Conservation (phyloP, 1,140 invertebrate species). For the Nymphalis io region DNA sequence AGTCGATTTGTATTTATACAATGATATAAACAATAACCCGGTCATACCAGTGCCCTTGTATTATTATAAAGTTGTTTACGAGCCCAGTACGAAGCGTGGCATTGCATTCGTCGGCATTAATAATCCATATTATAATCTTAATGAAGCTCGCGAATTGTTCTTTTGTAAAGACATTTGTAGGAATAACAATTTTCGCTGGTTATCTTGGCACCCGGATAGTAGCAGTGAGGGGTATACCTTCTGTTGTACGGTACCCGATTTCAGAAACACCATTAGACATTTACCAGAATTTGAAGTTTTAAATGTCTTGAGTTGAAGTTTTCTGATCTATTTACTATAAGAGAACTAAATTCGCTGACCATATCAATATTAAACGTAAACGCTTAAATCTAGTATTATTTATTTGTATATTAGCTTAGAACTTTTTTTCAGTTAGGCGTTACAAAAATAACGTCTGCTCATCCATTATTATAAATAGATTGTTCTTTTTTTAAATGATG, state of each 20-base stretch:
- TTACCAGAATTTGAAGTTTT: constrained; percentile 62
- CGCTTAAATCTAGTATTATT: no score
- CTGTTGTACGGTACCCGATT: constrained; percentile 62
- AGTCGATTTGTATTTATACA: constrained; percentile 74
- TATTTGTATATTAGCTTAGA: no score
- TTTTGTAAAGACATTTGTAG: constrained; percentile 68
- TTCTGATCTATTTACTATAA: not conserved
- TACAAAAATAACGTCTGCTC: no score
- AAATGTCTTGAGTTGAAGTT: constrained; percentile 49
- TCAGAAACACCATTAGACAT: constrained; percentile 55
- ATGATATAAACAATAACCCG: constrained; percentile 62
- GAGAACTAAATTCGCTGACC: no score
- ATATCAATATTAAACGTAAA: no score
- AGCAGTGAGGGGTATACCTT: constrained; percentile 60
- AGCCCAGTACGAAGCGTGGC: constrained; percentile 60
- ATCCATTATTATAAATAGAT: no score
- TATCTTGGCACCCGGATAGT: constrained; percentile 64
- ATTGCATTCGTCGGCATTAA: constrained; percentile 80
- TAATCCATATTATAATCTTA: constrained; percentile 70
- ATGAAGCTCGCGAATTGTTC: constrained; percentile 53
- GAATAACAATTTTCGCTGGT: constrained; percentile 55
- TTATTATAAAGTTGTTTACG: constrained; percentile 81
- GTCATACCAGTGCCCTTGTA: constrained; percentile 76
- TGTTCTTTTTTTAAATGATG: no score
- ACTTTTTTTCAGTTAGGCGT: no score